Base-by-base conservation (phyloP, 2,113 vertebrate genomes). In the Corydoras sp. region DNA sequence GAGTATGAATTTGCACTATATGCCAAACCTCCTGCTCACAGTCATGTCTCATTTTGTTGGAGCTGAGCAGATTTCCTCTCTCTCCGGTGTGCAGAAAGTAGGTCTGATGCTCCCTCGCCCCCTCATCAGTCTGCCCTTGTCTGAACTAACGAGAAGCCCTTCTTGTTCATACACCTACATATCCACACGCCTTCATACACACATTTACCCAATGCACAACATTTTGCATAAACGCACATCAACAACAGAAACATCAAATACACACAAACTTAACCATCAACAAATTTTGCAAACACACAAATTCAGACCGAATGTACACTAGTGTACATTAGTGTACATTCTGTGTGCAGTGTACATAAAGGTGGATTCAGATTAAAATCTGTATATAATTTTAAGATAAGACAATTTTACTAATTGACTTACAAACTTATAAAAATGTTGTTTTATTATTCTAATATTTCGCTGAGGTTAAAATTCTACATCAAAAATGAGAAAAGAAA, bases 21-120 rank as follows among this genome's bases (percentile, higher is more conserved):
- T n/a, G n/a, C 54, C 13, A 7, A 12, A 32, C 18, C 51, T 61
- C 31, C 32, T 65, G 32, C 24, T 49, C 11, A 10, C n/a, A 58
- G 10, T 63, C 15, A 8, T 43, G 30, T 62, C 58, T 70, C 9
- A 12, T 6, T 7, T 29, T 14, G 15, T 60, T 48, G 5, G 0
- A 31, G 50, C 24, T 18, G 43, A 65, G 58, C 65, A 65, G 18
- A 15, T 35, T 66, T 53, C 29, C 15, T 81, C 80, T 74, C 73
- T 82, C 68, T 79, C 65, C 59, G 74, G 65, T 77, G 74, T 85
- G 77, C 14, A 79, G 77, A 81, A 86, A 83, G 68, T 81, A 82
- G 84, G 83, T 75, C 84, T 72, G 80, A 75, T 11, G 13, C 72
- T 70, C 68, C 66, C 71, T 58, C 29, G 71, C 73, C 76, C 71